These are phyloP conservation scores for Drosophila rubida DNA, from an alignment of 2,888 invertebrate species.

Conservation along the genomic window DNA sequence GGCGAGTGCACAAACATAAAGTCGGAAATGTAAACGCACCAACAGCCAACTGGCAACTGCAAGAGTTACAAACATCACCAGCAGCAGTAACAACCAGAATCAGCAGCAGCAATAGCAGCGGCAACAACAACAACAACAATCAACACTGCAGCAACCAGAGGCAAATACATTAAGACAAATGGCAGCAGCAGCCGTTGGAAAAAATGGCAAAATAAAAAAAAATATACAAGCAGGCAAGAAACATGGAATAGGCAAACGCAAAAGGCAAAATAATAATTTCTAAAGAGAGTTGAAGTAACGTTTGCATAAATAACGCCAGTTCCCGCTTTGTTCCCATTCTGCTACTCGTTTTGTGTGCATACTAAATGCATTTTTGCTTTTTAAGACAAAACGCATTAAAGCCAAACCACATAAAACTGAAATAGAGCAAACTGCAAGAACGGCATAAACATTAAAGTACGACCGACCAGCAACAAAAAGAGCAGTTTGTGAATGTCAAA, in stretches of 20 bases:
- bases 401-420: constrained; percentile 25
- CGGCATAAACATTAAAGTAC: constrained; percentile 1
- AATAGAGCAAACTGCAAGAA: constrained; percentile 5
- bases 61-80: constrained; percentile 40
- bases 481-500: constrained; percentile 2
- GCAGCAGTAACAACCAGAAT: neutral
- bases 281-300: constrained; percentile 74
- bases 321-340: constrained; percentile 27
- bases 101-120: constrained; percentile 20
- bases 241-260: constrained; percentile 44
- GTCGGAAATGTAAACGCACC: constrained; percentile 69
- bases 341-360: constrained; percentile 66
- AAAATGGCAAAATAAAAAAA: constrained; percentile 14
- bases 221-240: constrained; percentile 22
- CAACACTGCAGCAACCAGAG: constrained; percentile 18
- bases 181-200: constrained; percentile 28
- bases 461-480: neutral
- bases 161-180: constrained; percentile 51
- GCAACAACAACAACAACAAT: constrained; percentile 5
- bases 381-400: constrained; percentile 50
- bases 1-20: constrained; percentile 62
- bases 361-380: constrained; percentile 62
- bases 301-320: constrained; percentile 77
- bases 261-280: constrained; percentile 71
- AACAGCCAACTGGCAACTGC: constrained; percentile 58